These are phyloP conservation scores for Sesamia inferens DNA, from an alignment of 2,888 invertebrate species.

Conservation along the genomic window DNA sequence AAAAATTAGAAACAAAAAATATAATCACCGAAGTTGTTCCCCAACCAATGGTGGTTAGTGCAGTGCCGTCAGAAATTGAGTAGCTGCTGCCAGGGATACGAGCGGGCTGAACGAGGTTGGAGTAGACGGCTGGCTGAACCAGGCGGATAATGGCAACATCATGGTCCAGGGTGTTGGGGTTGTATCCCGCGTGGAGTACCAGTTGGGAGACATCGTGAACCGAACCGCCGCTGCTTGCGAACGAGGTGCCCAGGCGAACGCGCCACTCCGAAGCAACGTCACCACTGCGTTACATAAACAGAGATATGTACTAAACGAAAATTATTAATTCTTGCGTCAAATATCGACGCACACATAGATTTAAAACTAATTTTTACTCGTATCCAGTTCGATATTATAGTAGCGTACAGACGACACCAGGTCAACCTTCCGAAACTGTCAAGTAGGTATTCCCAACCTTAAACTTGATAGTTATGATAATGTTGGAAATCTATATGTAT, in stretches of 20 bases:
- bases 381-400: too few species aligned
- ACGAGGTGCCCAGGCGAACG: slow-evolving; percentile 68
- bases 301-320: slow-evolving; percentile 43
- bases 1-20: background rate
- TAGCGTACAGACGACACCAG: too few species aligned
- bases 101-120: slow-evolving; percentile 59
- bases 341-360: too few species aligned
- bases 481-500: too few species aligned
- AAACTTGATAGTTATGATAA: too few species aligned
- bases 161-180: slow-evolving; percentile 52
- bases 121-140: slow-evolving; percentile 53
- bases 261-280: slow-evolving; percentile 69
- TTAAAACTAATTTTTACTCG: too few species aligned
- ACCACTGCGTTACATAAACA: slow-evolving; percentile 64
- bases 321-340: background rate
- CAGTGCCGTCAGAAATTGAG: slow-evolving; percentile 57
- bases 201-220: slow-evolving; percentile 58
- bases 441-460: too few species aligned
- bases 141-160: slow-evolving; percentile 76
- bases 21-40: slow-evolving; percentile 69
- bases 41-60: slow-evolving; percentile 72
- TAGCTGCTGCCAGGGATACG: slow-evolving; percentile 68
- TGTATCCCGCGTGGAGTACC: slow-evolving; percentile 66
- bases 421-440: too few species aligned
- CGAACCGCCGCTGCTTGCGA: slow-evolving; percentile 65